Conservation (phyloP, 2,797 vertebrate genomes). For the Carduelis carduelis region DNA sequence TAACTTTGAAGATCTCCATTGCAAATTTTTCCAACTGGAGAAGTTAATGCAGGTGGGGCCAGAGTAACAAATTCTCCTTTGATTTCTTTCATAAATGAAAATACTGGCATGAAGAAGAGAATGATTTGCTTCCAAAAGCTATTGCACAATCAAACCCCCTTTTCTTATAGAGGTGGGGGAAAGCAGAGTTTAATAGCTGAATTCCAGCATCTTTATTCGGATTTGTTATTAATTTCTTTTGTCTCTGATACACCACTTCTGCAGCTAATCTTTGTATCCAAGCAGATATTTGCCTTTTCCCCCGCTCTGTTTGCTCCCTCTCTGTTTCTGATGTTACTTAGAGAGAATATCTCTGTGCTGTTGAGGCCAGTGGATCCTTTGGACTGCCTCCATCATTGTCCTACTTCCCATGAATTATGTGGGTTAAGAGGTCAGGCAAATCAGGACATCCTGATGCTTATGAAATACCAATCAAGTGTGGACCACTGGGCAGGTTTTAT, state of each 20-base stretch:
- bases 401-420: background rate
- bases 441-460: background rate
- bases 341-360: background rate
- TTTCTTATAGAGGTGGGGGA: background rate
- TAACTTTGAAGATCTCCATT: constrained; percentile 98
- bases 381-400: background rate
- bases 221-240: background rate
- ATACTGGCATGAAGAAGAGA: background rate
- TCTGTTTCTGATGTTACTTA: background rate
- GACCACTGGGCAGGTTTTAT: background rate
- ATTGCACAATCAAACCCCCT: background rate
- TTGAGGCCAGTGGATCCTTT: background rate
- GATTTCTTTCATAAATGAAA: background rate
- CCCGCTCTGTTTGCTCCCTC: background rate
- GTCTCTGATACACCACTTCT: background rate
- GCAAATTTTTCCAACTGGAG: constrained; percentile 98
- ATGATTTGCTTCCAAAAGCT: background rate
- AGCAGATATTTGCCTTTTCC: background rate
- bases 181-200: background rate
- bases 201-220: background rate
- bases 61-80: background rate
- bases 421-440: background rate
- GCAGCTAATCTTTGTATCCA: background rate
- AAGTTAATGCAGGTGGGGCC: constrained; percentile 89
- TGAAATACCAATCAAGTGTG: background rate